Base-by-base conservation (phyloP, 2,888 invertebrate genomes). In the Drosophila kokeensis region DNA sequence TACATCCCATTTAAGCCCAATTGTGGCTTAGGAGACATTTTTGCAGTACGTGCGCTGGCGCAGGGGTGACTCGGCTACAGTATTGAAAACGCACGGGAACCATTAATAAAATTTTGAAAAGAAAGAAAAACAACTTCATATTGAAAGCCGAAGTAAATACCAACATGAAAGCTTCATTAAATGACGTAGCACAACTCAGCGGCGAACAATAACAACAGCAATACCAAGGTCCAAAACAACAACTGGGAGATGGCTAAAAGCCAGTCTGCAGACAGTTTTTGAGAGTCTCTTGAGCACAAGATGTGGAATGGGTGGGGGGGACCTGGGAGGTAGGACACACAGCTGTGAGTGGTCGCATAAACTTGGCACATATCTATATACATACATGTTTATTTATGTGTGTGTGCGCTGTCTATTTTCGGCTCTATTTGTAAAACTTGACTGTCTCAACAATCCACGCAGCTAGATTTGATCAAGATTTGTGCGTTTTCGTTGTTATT, bases 161-260 rank as follows among this genome's bases (percentile, higher is more conserved):
- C 82, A 79, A 76, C 65, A 69, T 54, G 78, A 72, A 65, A 60
- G 77, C 79, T 89, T 90, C 89, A 90, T 85, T 89, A 89, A 76
- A 89, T 89, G 90, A 90, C 75, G 70, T 64, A 50, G 83, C 87
- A 87, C 73, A 64, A 66, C 8, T 45, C 45, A 15, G 24, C 50
- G 13, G 24, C 50, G 40, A 48, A 66, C 27, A 34, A 52, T 64
- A 27, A 24, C 34, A 42, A 62, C 34, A 34, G 40, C 32, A 45
- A 18, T n/a, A 27, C 18, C 15, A 42, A 1, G 29, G 15, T 8
- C 15, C 24, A 40, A 27, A 65, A 60, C 48, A 48, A 48, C 45
- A 24, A 32, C 48, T 34, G n/a, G n/a, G n/a, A 24, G 30, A 38
- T 34, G 34, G 55, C 21, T 38, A 61, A 64, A 29, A 59, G 69